Percentiles rank a stretch among this genome's conserved stretches.
Conservation (phyloP, 1,140 invertebrate species). For the Aphelenchoides fujianensis region DNA sequence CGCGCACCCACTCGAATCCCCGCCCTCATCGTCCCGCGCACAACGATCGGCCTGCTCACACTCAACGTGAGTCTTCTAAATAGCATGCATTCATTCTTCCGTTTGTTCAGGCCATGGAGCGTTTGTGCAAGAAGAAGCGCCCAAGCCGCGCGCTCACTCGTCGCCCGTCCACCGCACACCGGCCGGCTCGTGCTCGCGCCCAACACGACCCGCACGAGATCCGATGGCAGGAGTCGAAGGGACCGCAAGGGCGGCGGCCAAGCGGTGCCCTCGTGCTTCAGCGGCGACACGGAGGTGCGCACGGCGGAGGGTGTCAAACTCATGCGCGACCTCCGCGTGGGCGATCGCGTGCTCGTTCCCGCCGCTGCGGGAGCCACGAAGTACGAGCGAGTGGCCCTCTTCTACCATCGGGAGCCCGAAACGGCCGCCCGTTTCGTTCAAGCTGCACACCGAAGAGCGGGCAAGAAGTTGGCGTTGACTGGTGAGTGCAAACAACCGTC, state of each 20-base stretch:
- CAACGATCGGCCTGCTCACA: no score
- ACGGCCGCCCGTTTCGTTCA: conserved; percentile 32
- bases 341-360: conserved; percentile 44
- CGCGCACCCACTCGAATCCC: no score
- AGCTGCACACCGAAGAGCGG: conserved; percentile 38
- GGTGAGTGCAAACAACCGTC: conserved; percentile 40
- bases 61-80: not conserved
- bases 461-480: conserved; percentile 46
- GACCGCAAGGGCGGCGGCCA: no score
- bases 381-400: conserved; percentile 52
- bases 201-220: conserved; percentile 4
- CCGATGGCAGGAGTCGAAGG: conserved; percentile 9
- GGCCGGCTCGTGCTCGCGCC: conserved; percentile 11
- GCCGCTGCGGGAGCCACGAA: conserved; percentile 34
- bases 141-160: not conserved
- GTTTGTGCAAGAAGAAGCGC: conserved; percentile 6
- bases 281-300: conserved; percentile 40
- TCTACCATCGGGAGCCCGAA: conserved; percentile 49
- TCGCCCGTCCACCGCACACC: not conserved
- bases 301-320: conserved; percentile 37
- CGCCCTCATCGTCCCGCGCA: no score
- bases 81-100: not conserved
- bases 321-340: conserved; percentile 42
- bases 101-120: not conserved
- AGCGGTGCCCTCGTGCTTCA: conserved; percentile 32